Evolutionary conservation across 2,888 invertebrate genomes (phyloP).

Genomic region (Diaperis boleti): DNA sequence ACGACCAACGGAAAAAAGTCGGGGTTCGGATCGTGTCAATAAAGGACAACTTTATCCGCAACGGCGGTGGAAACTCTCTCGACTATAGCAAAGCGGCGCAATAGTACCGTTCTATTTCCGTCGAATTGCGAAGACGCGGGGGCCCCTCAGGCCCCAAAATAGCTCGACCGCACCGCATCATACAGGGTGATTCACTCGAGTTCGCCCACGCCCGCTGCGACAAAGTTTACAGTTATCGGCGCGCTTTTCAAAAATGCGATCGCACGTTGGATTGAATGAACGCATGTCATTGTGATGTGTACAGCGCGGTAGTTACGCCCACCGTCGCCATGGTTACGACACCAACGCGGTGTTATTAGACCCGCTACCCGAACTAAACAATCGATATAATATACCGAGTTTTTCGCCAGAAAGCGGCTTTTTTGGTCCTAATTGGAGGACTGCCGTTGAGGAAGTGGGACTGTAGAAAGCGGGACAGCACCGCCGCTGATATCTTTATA

Average conservation of each 20-base stretch:
- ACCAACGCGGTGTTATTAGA: constrained; percentile 58
- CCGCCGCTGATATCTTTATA: constrained; percentile 42
- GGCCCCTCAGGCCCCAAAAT: constrained; percentile 35
- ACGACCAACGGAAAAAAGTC: too few relatives aligned
- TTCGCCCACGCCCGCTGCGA: background rate
- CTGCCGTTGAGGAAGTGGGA: constrained; percentile 48
- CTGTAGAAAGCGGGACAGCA: constrained; percentile 58
- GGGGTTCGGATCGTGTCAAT: too few relatives aligned
- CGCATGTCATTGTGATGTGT: constrained; percentile 49
- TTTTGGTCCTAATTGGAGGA: too few relatives aligned
- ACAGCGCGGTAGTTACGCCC: constrained; percentile 56
- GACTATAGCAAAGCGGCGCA: too few relatives aligned
- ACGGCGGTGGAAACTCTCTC: too few relatives aligned
- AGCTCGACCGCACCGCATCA: constrained; percentile 20
- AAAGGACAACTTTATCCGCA: too few relatives aligned
- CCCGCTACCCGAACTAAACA: constrained; percentile 50
- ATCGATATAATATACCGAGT: constrained; percentile 52
- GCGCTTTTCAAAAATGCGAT: constrained; percentile 14
- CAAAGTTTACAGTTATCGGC: background rate
- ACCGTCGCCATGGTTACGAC: constrained; percentile 56
- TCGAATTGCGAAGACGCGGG: constrained; percentile 36
- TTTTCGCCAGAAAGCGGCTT: constrained; percentile 8
- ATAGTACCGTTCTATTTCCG: constrained; percentile 34
- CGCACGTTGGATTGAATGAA: constrained; percentile 41
- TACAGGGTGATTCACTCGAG: constrained; percentile 28